Conservation (phyloP, 2,888 invertebrate genomes). For the Hedya salicella region DNA sequence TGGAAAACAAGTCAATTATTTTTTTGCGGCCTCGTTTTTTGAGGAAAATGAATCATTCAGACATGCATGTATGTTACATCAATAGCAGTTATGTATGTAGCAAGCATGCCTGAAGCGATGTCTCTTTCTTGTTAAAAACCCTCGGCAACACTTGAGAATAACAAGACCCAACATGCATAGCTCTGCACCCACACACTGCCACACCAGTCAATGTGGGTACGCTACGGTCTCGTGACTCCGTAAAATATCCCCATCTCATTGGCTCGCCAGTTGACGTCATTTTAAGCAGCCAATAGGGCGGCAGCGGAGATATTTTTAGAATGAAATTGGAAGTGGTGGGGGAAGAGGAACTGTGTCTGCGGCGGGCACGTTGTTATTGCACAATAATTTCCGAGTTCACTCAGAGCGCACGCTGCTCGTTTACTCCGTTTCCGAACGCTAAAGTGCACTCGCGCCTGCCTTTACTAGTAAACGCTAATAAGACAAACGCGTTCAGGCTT, state of each 20-base stretch:
- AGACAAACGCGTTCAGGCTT: constrained; percentile 25
- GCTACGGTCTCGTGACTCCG: constrained; percentile 72
- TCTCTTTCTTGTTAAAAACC: constrained; percentile 24
- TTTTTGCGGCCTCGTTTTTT: not conserved
- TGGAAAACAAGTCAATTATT: not conserved
- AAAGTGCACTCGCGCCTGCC: constrained; percentile 13
- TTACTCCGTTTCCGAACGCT: constrained; percentile 10
- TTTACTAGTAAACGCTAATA: constrained; percentile 21
- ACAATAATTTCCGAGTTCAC: constrained; percentile 73
- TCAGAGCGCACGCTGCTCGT: constrained; percentile 59
- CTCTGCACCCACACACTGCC: constrained; percentile 37
- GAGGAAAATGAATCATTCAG: constrained; percentile 17
- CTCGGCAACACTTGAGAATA: constrained; percentile 16
- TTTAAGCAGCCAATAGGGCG: constrained; percentile 61
- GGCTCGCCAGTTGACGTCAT: constrained; percentile 74
- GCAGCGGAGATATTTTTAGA: constrained; percentile 76
- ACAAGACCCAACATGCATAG: constrained; percentile 30
- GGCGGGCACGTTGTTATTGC: constrained; percentile 64
- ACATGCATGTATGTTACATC: not conserved
- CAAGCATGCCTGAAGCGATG: not conserved
- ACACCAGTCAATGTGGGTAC: constrained; percentile 52
- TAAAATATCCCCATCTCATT: constrained; percentile 57
- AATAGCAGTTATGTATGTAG: not conserved
- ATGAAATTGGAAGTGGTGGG: constrained; percentile 67
- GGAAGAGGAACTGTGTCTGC: constrained; percentile 69